Conservation (phyloP, 2,113 vertebrate species). For the Protobothrops flavoviridis region DNA sequence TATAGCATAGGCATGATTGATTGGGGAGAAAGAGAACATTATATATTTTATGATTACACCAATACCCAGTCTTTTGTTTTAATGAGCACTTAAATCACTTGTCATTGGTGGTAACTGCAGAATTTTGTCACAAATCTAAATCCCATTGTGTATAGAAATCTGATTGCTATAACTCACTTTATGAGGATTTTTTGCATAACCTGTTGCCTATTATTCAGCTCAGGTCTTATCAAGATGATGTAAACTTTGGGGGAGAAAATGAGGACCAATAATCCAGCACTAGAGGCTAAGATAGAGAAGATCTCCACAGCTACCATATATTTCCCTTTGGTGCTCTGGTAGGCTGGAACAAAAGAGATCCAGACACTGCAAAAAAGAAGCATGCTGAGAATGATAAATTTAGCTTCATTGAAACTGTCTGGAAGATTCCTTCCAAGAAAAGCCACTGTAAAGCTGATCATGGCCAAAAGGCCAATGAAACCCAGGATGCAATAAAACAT, state of each 20-base stretch:
- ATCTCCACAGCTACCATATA: background rate
- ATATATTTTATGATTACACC: background rate
- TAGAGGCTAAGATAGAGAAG: background rate
- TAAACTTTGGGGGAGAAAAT: background rate
- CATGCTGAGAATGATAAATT: no score
- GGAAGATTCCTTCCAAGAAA: no score
- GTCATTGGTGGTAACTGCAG: background rate
- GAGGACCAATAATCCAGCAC: background rate
- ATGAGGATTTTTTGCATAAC: background rate
- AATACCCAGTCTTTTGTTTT: background rate
- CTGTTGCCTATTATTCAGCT: background rate
- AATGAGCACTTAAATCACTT: background rate
- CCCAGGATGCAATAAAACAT: no score
- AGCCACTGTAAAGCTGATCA: no score
- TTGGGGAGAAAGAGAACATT: background rate
- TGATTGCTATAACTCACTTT: background rate
- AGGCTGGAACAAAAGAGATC: no score
- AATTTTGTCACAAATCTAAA: background rate
- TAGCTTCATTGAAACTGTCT: no score
- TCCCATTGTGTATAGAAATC: background rate
- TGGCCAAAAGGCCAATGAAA: no score
- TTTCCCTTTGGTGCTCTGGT: no score
- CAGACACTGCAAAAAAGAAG: no score
- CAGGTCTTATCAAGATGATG: background rate
- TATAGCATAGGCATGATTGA: background rate